Conservation (phyloP, 2,113 vertebrate genomes). For the Anser cygnoides region DNA sequence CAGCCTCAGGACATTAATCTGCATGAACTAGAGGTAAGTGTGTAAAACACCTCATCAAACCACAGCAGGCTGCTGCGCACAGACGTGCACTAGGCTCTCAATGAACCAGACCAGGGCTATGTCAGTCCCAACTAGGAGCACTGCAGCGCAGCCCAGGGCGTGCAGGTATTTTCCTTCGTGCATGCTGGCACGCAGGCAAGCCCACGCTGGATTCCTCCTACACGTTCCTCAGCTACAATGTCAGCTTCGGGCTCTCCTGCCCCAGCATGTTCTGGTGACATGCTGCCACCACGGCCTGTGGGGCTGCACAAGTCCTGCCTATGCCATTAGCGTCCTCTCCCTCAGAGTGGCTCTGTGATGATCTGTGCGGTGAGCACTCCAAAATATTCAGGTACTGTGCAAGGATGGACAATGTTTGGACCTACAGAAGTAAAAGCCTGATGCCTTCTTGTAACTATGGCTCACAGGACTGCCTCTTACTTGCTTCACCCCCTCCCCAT, state of each 20-base stretch:
- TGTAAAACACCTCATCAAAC: constrained; percentile 21
- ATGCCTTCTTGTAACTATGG: not conserved
- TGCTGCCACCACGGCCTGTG: not conserved
- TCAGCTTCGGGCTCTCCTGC: not conserved
- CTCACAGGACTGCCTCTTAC: not conserved
- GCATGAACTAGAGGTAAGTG: not conserved
- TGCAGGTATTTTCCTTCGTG: not conserved
- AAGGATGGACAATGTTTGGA: not conserved
- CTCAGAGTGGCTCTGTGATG: not conserved
- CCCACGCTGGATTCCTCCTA: not conserved
- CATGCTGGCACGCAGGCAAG: not conserved
- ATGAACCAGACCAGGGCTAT: not conserved
- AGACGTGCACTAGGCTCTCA: not conserved
- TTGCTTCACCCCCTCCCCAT: not conserved
- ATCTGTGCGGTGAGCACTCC: not conserved
- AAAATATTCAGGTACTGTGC: not conserved
- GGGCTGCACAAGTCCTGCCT: not conserved
- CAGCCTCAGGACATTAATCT: not conserved
- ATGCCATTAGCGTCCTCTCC: not conserved
- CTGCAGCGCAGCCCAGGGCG: not conserved
- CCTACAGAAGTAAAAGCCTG: not conserved
- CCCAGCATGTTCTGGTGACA: accelerated
- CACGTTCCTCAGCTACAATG: accelerated
- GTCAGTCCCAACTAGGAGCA: not conserved
- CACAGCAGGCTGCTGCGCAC: not conserved